phyloP scores from a whole-genome alignment of 2,888 invertebrate genomes.

The Harpalus rubripes region DNA sequence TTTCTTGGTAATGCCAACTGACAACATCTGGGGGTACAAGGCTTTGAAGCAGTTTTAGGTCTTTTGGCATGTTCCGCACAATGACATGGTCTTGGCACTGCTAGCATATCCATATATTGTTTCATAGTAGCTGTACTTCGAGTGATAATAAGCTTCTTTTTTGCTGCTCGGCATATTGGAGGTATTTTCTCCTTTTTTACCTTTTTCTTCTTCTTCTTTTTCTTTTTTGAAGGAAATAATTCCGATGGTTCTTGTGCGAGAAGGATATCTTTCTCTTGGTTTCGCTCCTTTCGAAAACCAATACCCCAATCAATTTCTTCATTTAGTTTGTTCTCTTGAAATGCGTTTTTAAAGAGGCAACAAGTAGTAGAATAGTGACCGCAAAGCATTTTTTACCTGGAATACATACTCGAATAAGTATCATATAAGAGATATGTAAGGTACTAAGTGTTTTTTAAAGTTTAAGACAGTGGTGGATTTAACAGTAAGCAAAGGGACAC shows the following conservation, averaged over 20 bases:
- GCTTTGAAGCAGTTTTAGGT: conserved; percentile 56
- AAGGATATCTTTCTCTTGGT: conserved; percentile 54
- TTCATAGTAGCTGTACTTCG: conserved; percentile 36
- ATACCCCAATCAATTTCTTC: conserved; percentile 60
- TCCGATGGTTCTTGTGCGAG: conserved; percentile 41
- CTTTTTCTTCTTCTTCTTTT: not conserved
- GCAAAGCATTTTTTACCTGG: conserved; percentile 23
- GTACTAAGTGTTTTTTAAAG: no score
- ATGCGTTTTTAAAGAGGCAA: conserved; percentile 12
- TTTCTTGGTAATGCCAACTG: conserved; percentile 73
- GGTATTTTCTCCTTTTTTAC: not conserved
- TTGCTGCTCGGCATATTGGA: not conserved
- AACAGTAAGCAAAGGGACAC: no score
- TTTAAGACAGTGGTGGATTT: no score
- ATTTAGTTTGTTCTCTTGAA: conserved; percentile 49
- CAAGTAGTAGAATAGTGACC: conserved; percentile 32
- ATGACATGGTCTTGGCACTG: conserved; percentile 4
- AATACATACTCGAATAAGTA: not conserved
- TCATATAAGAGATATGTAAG: not conserved
- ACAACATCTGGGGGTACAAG: conserved; percentile 72
- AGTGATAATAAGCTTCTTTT: not conserved
- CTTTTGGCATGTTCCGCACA: not conserved
- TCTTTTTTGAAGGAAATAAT: not conserved
- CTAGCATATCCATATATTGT: conserved; percentile 48
- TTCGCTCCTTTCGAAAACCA: conserved; percentile 43